Base-by-base conservation (phyloP, 2,797 vertebrate genomes). In the Galaxias olidus region DNA sequence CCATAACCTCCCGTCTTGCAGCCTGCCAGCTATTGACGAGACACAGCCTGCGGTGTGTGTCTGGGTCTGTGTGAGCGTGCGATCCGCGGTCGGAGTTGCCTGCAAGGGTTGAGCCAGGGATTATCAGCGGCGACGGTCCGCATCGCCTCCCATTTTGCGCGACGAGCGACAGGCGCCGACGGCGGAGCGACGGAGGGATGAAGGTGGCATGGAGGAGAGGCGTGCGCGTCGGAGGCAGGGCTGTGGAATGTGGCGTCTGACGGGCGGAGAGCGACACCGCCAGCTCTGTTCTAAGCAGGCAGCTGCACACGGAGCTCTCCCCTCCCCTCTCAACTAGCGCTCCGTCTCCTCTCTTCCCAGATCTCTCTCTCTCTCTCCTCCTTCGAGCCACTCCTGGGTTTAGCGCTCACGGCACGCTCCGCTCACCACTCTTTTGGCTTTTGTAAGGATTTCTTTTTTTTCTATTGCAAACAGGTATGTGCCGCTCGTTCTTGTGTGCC, bases 241-340 rank as follows among this genome's bases (percentile, higher is more conserved):
- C 69, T 4, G 72, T 78, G 87, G 88, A 91, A 91, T 88, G 82
- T 81, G 86, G 88, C 85, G 77, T 90, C 91, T 85, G 78, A 79
- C 77, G 81, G 85, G 77, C 83, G 60, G 81, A 78, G 78, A 64
- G 83, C 76, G 81, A 87, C 80, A 84, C 87, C 86, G 80, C 87
- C 87, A 89, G 87, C 91, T 85, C 63, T 83, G 90, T 85, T 88
- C 47, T 89, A 88, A 93, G 85, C 92, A 91, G 89, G 85, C 91
- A 85, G 86, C 88, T 90, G 82, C 90, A 82, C 80, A 88, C 87
- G 77, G 81, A 86, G 84, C 79, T 71, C 73, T 65, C 61, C 72
- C 72, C 72, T 73, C 67, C 71, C 68, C 59, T 64, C 68, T 51
- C 59, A 40, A 10, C 45, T 46, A 20, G 52, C 47, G 15, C 49